Evolutionary conservation across 1,140 invertebrate genomes (phyloP).

Genomic region (Littorina saxatilis): DNA sequence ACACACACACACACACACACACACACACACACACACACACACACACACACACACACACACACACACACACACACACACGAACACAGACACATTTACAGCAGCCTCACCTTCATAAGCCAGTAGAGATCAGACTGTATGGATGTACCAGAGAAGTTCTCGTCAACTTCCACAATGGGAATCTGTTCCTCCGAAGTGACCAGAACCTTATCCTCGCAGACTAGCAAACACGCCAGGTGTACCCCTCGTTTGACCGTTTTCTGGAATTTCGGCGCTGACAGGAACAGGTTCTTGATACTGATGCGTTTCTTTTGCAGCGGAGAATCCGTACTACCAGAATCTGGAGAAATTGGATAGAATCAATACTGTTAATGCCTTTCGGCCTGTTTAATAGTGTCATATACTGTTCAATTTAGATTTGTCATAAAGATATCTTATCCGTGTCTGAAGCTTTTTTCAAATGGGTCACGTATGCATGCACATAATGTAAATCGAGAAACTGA

Average conservation of each 20-base stretch:
- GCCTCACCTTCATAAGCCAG: constrained; percentile 95
- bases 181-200: constrained; percentile 97
- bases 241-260: constrained; percentile 94
- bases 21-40: neutral
- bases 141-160: constrained; percentile 94
- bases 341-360: neutral
- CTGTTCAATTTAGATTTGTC: neutral
- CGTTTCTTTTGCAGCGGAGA: constrained; percentile 78
- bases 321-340: constrained; percentile 46
- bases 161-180: constrained; percentile 95
- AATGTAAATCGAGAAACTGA: too few species aligned
- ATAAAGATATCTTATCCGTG: too few species aligned
- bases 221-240: constrained; percentile 92
- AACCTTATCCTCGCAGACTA: constrained; percentile 96
- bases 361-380: neutral
- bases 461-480: too few species aligned
- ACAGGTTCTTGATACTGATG: constrained; percentile 95
- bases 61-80: neutral
- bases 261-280: constrained; percentile 95
- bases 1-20: neutral
- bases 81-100: too few species aligned
- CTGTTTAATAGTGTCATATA: neutral
- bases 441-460: too few species aligned
- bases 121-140: constrained; percentile 93
- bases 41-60: neutral